Evolutionary conservation across 1,140 invertebrate genomes (phyloP).

Genomic region (Harpegnathos saltator): DNA sequence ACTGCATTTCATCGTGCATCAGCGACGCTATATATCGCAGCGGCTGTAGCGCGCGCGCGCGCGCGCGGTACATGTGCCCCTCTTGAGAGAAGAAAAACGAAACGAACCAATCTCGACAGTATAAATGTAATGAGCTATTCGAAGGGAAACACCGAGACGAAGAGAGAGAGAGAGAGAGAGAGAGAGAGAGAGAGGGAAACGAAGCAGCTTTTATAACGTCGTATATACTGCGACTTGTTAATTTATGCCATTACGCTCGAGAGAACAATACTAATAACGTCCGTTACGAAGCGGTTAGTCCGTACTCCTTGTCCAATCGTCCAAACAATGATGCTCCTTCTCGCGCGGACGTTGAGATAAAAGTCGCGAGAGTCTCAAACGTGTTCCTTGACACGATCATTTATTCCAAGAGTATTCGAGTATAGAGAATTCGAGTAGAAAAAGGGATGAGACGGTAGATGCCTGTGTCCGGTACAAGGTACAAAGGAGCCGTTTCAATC

Average conservation of each 20-base stretch:
- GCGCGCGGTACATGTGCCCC: background rate
- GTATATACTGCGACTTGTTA: background rate
- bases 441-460: slow-evolving; percentile 20
- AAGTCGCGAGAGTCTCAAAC: background rate
- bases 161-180: slow-evolving; percentile 6
- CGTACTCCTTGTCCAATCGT: background rate
- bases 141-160: slow-evolving; percentile 8
- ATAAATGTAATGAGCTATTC: slow-evolving; percentile 16
- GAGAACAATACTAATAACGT: background rate
- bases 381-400: background rate
- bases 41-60: background rate
- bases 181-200: slow-evolving; percentile 3
- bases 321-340: background rate
- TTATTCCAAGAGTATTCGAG: no score
- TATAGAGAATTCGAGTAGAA: no score
- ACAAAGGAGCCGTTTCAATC: background rate
- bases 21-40: slow-evolving; percentile 19
- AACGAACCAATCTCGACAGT: background rate
- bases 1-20: slow-evolving; percentile 12
- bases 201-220: slow-evolving; percentile 7
- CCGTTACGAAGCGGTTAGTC: background rate
- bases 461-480: no score
- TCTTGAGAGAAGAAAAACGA: background rate
- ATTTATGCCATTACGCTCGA: background rate
- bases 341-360: background rate